Evolutionary conservation across 2,113 vertebrate genomes (phyloP), one percentile per base, ranked within the genome.

Genomic region (Varanus komodoensis): DNA sequence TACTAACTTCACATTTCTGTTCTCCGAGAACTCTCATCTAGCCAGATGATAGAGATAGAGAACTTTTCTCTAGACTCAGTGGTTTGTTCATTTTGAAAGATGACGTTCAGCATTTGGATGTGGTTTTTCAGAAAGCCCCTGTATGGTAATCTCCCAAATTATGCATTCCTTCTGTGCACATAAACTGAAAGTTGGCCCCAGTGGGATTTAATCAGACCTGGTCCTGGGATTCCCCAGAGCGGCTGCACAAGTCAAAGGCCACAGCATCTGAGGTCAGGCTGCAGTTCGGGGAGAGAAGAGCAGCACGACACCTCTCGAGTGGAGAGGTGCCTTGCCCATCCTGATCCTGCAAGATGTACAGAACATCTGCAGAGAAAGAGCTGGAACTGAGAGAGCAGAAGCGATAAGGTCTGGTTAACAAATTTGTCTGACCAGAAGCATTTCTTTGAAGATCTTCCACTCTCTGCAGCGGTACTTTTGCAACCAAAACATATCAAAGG

Each of bases 331-430:
- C 74, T 82, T 50, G 92, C 87, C 77, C 86, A 0, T 6, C 71
- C 44, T 81, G 81, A 38, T 91, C 87, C 91, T 52, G 17, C 27
- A 87, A 91, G 91, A 61, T 17, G 0, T 0, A 54, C 27, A 38
- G 1, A 93, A 17, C 1, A 0, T 69, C 89, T 87, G 88, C 86
- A 79, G n/a, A 92, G 69, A 86, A 79, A 92, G 32, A 81, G 44
- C 44, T 92, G n/a, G 93, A 87, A 86, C 17, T 25, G 21, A 50
- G 86, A 6, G 90, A 88, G 88, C 78, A 71, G 85, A 95, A 94
- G 91, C 71, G 44, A 89, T 78, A 81, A 87, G 79, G 50, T 90
- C 87, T 80, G 91, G 50, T 74, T 91, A 34, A 87, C 81, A 82
- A 82, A 87, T 73, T 54, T 80, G 23, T 80, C 34, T 86, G 75